Evolutionary conservation across 2,888 invertebrate genomes (phyloP), one percentile per base, ranked within the genome.

Genomic region (Tipula confusa): DNA sequence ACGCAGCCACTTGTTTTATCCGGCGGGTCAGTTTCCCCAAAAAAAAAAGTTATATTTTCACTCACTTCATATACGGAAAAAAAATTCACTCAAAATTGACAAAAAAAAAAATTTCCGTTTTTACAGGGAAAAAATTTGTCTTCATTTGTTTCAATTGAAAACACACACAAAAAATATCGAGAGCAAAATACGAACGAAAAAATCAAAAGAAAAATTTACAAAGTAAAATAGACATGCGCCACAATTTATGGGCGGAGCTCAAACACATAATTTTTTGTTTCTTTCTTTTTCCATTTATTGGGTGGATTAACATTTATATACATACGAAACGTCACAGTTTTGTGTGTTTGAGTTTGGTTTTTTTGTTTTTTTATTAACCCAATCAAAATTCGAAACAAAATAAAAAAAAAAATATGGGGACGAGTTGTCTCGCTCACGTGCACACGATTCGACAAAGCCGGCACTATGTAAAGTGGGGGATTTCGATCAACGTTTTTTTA

Each of bases 91-190:
- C 64, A 64, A 64, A 24, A 33, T 33, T 9, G 33, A 43, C 2
- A 38, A 1, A 24, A 64, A 9, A 64, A 64, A 64, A 64, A 24
- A 24, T 43, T 64, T 64, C 11, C 64, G 64, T 13, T 64, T 64
- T 18, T 24, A 64, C 24, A 64, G 24, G 24, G 24, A 64, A 64
- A 64, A 64, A 64, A 64, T 64, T 64, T 64, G 64, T 24, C 64
- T 64, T 64, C 64, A 64, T 64, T 64, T 24, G 18, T 64, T 64
- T 64, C 64, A 64, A 64, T 64, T 64, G 64, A 24, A 64, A 64
- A 64, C 64, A 64, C 64, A 64, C 64, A 64, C 64, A 64, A 64
- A 64, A 64, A 64, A 64, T 64, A 24, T 64, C 24, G 64, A 64
- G 48, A 48, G 64, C 9, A 64, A 64, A 64, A 64, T 64, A 24